Base-by-base conservation (phyloP, 1,140 invertebrate genomes). In the Tetragnatha versicolor region DNA sequence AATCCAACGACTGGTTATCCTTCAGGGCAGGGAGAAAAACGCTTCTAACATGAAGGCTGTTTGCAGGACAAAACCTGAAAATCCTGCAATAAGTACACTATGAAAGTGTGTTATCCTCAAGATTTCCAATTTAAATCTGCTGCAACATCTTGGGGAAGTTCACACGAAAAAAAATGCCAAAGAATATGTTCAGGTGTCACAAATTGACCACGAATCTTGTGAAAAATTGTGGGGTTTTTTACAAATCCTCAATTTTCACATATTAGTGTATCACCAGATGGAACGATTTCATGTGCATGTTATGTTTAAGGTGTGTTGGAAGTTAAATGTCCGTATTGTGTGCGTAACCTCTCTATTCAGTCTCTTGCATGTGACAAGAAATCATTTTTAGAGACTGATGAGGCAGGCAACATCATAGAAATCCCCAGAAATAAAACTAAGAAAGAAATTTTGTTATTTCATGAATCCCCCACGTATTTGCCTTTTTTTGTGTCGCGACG, bases 221-320 rank as follows among this genome's bases (percentile, higher is more conserved):
- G 2, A 17, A 12, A 17, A 47, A 47, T 20, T 47, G 42, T 47
- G n/a, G 42, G 42, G 20, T 20, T 47, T 3, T 17, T 47, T 12
- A 47, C 20, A 47, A 17, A 12, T 20, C 12, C 42, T 5, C 12
- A 85, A 66, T 35, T 79, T 10, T 83, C 83, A 5, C 84, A 78
- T 68, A 60, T 88, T 7, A 86, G 81, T 39, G 85, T 84, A 10
- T 82, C 83, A 0, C 86, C 86, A 33, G 86, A 88, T 84, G 86
- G 86, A 22, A 47, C 87, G 2, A 79, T 85, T 31, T 82, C 81
- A 14, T 51, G 83, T 37, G 83, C 85, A 77, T 58, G 53, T 5
- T 58, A 22, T 58, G 53, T 12, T 12, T 14, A 58, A 29, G 82
- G 83, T 2, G 58, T 84, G 20, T 58, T 85, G 0, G 84, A 86